phyloP scores from a whole-genome alignment of 2,888 invertebrate species.

The Lypha dubia region DNA sequence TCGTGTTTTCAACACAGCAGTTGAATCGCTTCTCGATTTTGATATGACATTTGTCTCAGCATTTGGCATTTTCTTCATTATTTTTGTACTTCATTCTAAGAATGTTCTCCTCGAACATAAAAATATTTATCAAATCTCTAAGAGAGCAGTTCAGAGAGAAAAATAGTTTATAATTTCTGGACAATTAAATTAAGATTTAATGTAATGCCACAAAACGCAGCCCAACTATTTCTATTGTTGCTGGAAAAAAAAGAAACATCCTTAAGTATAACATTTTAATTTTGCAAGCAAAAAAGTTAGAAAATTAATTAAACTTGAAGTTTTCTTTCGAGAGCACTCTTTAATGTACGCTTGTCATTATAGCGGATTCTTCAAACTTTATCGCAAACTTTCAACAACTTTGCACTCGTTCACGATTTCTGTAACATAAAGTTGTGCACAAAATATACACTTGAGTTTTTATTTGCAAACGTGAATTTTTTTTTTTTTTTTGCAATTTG shows the following conservation, averaged over 20 bases:
- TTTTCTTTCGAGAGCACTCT: neutral
- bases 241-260: too few species aligned
- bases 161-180: too few species aligned
- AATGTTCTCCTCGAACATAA: too few species aligned
- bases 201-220: neutral
- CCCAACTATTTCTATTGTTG: neutral
- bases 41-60: too few species aligned
- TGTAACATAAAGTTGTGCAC: neutral
- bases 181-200: too few species aligned
- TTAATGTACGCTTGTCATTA: constrained; percentile 1
- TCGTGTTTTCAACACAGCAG: too few species aligned
- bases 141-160: too few species aligned
- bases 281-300: neutral
- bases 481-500: neutral
- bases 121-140: too few species aligned
- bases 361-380: neutral
- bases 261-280: neutral
- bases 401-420: neutral
- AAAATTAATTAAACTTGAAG: neutral
- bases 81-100: too few species aligned
- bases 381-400: neutral
- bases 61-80: too few species aligned
- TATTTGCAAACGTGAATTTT: neutral
- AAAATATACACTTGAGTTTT: neutral
- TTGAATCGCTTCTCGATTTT: too few species aligned